Conservation (phyloP, 2,888 invertebrate species). For the Oligia strigilis region DNA sequence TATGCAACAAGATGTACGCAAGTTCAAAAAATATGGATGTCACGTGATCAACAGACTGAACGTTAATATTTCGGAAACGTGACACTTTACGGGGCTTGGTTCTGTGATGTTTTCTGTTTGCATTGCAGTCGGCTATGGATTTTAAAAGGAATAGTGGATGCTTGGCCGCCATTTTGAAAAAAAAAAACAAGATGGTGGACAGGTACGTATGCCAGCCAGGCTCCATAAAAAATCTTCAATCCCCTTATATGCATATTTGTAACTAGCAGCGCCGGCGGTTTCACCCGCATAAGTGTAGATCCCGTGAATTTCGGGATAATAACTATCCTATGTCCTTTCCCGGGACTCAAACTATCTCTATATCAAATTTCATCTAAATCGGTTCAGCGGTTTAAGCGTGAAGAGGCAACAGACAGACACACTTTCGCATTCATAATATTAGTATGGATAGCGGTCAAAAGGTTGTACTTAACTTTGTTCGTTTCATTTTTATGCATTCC, state of each 20-base stretch:
- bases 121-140: too few relatives aligned
- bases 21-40: neutral
- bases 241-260: neutral
- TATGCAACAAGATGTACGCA: neutral
- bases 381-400: too few relatives aligned
- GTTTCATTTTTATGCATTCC: neutral
- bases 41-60: neutral
- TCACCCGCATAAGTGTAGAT: too few relatives aligned
- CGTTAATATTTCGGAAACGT: neutral
- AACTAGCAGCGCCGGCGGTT: too few relatives aligned
- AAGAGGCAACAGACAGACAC: too few relatives aligned
- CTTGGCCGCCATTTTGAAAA: neutral
- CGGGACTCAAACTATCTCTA: too few relatives aligned
- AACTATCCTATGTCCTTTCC: too few relatives aligned
- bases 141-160: neutral
- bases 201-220: neutral
- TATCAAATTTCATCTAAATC: too few relatives aligned
- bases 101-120: neutral
- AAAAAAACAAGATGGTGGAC: neutral
- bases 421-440: too few relatives aligned
- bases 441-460: conserved; percentile 4
- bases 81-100: neutral
- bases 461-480: neutral
- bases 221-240: neutral
- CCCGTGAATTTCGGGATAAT: too few relatives aligned